Conservation (phyloP, 2,113 vertebrate genomes). For the Phrynosoma platyrhinos region DNA sequence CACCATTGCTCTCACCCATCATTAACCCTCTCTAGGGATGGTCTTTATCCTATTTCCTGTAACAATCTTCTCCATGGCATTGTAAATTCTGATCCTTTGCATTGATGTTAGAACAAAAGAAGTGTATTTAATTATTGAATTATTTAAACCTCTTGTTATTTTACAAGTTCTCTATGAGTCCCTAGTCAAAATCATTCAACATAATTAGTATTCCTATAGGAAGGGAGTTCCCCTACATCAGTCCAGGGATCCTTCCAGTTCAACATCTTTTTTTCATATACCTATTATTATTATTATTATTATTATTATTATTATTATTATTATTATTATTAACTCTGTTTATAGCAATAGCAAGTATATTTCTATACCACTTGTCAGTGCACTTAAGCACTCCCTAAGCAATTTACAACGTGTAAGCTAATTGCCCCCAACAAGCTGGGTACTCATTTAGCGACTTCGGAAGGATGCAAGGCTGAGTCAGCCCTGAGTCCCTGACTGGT, state of each 20-base stretch:
- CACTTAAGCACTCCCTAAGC: too few relatives aligned
- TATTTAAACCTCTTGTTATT: background rate
- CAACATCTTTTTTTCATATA: background rate
- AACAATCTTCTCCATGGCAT: background rate
- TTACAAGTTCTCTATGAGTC: background rate
- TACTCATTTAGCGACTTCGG: too few relatives aligned
- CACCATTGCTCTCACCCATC: background rate
- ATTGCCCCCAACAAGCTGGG: too few relatives aligned
- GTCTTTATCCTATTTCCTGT: background rate
- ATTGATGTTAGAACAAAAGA: background rate
- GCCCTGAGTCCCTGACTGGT: too few relatives aligned
- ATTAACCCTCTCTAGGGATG: slow-evolving; percentile 2
- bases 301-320: too few relatives aligned
- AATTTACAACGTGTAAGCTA: too few relatives aligned
- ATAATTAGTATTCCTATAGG: background rate
- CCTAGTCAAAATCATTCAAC: background rate
- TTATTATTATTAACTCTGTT: too few relatives aligned
- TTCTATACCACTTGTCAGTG: too few relatives aligned
- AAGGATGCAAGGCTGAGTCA: too few relatives aligned
- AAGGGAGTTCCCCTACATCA: too few relatives aligned
- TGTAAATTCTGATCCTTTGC: slow-evolving; percentile 22
- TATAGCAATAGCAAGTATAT: too few relatives aligned
- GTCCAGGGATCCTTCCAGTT: background rate
- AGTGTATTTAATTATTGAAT: background rate
- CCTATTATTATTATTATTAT: too few relatives aligned